Evolutionary conservation across 2,113 vertebrate species (phyloP), one percentile per base, ranked within the genome.

Genomic region (Hippocampus guttulatus): DNA sequence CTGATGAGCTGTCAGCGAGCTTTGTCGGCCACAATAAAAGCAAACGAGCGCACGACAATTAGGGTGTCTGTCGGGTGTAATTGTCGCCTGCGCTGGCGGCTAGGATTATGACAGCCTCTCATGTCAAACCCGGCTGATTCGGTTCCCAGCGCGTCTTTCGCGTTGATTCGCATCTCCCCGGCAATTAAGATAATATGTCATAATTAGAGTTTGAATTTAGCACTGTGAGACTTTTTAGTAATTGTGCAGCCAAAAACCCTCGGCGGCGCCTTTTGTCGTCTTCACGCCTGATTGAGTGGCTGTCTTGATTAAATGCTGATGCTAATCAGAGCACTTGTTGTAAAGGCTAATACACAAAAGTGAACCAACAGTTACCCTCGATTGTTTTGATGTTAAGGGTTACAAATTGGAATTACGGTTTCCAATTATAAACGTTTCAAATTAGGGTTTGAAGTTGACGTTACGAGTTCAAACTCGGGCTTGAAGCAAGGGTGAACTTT

Each of bases 151-250:
- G 16, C 64, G 25, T 49, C n/a, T 49, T 66, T 49, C 91, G 88
- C 89, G 91, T 91, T 90, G 90, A 92, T 91, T 90, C 88, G 87
- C 88, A 90, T 89, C 91, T 90, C 87, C 87, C 88, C 84, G 82
- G 86, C 89, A 89, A 91, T 92, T 91, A 91, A 89, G 88, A 90
- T 91, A 91, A 91, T 91, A 91, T 84, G 87, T 86, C 85, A 82
- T 92, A 90, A 92, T 92, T 91, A 90, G 84, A 90, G 87, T 90
- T 91, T 88, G 91, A 90, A 91, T 91, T 85, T 84, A 89, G 82
- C 82, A 83, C 90, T 82, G 86, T 88, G 89, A 91, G 88, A 90
- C 88, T 64, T 91, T 90, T 88, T 87, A 87, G 88, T 90, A 90
- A 92, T 90, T 90, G 87, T 78, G 79, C 85, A 79, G 87, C 41